phyloP scores from a whole-genome alignment of 2,888 invertebrate species.

The Drosophila multiciliata region DNA sequence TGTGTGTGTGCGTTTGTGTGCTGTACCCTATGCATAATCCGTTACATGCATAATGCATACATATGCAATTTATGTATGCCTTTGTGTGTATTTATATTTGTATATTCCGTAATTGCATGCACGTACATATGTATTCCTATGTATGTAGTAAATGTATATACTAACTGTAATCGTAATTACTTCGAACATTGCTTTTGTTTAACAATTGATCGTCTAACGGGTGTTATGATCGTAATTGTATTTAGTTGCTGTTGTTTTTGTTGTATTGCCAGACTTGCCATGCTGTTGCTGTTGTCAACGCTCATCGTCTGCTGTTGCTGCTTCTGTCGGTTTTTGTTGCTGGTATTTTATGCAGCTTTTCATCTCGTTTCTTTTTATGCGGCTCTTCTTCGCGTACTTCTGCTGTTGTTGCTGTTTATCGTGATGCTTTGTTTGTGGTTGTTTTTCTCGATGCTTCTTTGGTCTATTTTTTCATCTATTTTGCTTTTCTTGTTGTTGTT shows the following conservation, averaged over 20 bases:
- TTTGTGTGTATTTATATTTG: not conserved
- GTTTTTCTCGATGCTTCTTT: not conserved
- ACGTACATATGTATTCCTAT: slow-evolving; percentile 31
- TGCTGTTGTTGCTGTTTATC: not conserved
- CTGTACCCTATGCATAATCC: not conserved
- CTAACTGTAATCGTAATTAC: slow-evolving; percentile 38
- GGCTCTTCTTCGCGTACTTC: not conserved
- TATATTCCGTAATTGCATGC: not conserved
- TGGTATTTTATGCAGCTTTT: slow-evolving; percentile 3
- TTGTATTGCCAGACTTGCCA: slow-evolving; percentile 23
- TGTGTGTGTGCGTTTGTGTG: slow-evolving; percentile 1
- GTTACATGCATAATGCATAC: slow-evolving; percentile 6
- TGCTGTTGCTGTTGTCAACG: slow-evolving; percentile 44
- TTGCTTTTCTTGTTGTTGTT: not conserved
- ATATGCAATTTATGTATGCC: slow-evolving; percentile 4
- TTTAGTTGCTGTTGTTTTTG: slow-evolving; percentile 13
- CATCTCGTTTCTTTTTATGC: not conserved
- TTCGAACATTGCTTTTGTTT: slow-evolving; percentile 67
- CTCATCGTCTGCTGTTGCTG: not conserved
- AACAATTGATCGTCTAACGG: slow-evolving; percentile 41
- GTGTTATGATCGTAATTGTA: slow-evolving; percentile 6
- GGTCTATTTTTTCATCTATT: not conserved
- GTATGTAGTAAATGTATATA: slow-evolving; percentile 31
- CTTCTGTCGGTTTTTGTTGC: slow-evolving; percentile 5
- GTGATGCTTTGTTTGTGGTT: not conserved